Evolutionary conservation across 1,140 invertebrate species (phyloP).

Genomic region (Heliconius congener): DNA sequence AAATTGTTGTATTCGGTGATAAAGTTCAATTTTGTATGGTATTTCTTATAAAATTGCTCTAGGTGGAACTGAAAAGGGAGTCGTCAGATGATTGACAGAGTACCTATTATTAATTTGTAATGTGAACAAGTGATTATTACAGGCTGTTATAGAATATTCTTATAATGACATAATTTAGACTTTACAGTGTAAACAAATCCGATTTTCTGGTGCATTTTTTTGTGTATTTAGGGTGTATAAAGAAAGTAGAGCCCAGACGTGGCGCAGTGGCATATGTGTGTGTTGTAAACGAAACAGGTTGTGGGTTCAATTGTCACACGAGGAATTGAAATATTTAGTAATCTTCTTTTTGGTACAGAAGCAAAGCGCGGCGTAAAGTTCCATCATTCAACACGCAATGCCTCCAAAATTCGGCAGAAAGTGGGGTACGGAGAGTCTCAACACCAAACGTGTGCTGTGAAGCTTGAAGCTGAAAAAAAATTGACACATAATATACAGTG

Average conservation of each 20-base stretch:
- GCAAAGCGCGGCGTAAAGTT: too few relatives aligned
- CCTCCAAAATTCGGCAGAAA: too few relatives aligned
- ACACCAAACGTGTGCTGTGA: too few relatives aligned
- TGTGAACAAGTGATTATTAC: conserved; percentile 69
- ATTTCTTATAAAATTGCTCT: background rate
- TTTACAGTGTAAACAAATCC: conserved; percentile 32
- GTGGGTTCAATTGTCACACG: too few relatives aligned
- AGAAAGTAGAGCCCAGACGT: background rate
- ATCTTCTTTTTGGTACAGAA: too few relatives aligned
- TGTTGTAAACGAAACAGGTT: too few relatives aligned
- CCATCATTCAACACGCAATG: too few relatives aligned
- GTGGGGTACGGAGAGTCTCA: too few relatives aligned
- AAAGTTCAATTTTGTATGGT: background rate
- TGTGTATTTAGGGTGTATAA: background rate
- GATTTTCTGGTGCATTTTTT: conserved; percentile 34
- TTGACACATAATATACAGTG: too few relatives aligned
- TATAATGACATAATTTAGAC: conserved; percentile 41
- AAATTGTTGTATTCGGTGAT: background rate
- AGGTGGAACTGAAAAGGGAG: conserved; percentile 56
- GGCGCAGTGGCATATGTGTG: too few relatives aligned
- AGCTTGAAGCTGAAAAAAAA: too few relatives aligned
- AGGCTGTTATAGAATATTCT: conserved; percentile 53
- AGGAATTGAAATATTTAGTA: too few relatives aligned
- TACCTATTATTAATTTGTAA: conserved; percentile 75
- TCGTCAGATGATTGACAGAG: conserved; percentile 66